Base-by-base conservation (phyloP, 2,888 invertebrate genomes). In the Pollenia amentaria region DNA sequence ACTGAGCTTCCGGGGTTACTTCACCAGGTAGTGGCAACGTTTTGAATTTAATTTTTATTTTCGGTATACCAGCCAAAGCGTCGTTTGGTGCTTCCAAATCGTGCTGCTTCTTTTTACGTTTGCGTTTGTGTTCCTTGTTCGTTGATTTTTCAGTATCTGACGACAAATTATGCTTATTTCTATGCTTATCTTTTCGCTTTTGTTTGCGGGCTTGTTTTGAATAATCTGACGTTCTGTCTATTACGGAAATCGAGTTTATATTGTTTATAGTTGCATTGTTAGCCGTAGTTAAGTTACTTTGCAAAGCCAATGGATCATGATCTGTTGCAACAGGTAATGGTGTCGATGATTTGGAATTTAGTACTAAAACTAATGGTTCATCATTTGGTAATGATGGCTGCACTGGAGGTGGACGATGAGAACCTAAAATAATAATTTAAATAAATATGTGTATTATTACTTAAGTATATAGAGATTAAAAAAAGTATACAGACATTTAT, bases 1-100 rank as follows among this genome's bases (percentile, higher is more conserved):
- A 96, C 91, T 97, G 96, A 0, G 96, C 96, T 90, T 96, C 96
- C 1, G 97, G 97, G 80, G 96, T 97, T 18, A 96, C 97, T 90
- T 97, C 93, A 16, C 93, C 93, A 0, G 93, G 93, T 75, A 93
- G 86, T 10, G 93, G 93, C 29, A 93, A 83, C 8, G 93, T 92
- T 89, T 93, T 93, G 51, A 94, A 93, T 89, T 97, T 97, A 70
- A 97, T 97, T 84, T 97, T 97, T 78, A 97, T 97, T 91, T 97
- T 95, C 40, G 97, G 96, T 93, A 94, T 93, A 2, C 94, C 94
- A 89, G 94, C 94, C 84, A 94, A 94, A 62, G 92, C 92, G 55
- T 92, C 91, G 42, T 94, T 94, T 0, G 93, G 93, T 86, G 95
- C 93, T 90, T 96, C 96, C 65, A 90, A 88, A 65, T 87, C 88